Evolutionary conservation across 2,113 vertebrate species (phyloP), one percentile per base, ranked within the genome.

Genomic region (Platysteira castanea): DNA sequence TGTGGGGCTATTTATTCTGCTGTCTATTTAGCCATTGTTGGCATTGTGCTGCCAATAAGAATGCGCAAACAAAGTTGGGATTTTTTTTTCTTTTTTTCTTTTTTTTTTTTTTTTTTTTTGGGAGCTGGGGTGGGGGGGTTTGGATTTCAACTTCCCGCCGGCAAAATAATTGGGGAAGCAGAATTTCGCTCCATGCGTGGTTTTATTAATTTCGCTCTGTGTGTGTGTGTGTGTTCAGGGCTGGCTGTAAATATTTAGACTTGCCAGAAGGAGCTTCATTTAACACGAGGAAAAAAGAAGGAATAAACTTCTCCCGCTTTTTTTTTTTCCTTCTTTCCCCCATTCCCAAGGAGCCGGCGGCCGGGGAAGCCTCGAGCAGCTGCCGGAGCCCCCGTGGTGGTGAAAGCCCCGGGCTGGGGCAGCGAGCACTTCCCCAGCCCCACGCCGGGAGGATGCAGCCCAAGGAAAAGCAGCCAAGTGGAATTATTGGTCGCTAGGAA

Each of bases 1-100:
- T 97, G 97, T 96, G 96, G 95, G 63, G 82, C 95, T 94, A 97
- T 94, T 94, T 83, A 92, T 95, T 95, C 91, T 95, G 96, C 92
- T 95, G 95, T 92, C 97, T 80, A 92, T 97, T 96, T 96, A 75
- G 84, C 84, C 82, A 88, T 92, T 94, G 95, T 93, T 42, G 90
- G 65, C 96, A 91, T 95, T 97, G 96, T 96, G 90, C 79, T 90
- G 47, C 92, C 96, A 56, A 74, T 69, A 68, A 96, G 97, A 95
- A 96, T 94, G 93, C 95, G 57, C 95, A 97, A 97, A 97, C 95
- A 95, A 94, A 93, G 89, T 97, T 93, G 88, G 89, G 82, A 59
- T 61, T 61, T 92, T 70, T 89, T 68, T 59, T 59, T 49, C 13
- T 28, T n/a, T 27, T 37, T 46, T 23, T 17, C 13, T 41, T 41